Evolutionary conservation across 2,797 vertebrate genomes (phyloP), one percentile per base, ranked within the genome.

Genomic region (Poeciliopsis presidionis): DNA sequence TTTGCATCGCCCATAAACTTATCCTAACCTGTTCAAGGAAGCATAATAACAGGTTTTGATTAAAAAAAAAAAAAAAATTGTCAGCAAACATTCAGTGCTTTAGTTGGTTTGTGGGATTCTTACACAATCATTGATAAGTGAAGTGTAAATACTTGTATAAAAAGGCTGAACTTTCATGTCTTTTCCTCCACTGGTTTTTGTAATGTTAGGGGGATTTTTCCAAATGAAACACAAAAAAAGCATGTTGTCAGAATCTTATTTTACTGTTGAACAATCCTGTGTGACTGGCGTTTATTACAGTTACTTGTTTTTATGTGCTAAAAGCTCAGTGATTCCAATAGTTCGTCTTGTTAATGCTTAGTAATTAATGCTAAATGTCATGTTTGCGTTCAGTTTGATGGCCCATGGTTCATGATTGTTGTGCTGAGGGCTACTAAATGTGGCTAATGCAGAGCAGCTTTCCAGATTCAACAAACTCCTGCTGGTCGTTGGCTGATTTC

Each of bases 401-500:
- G 65, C 3, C 39, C 1, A 33, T 33, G 30, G 39, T 69, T 69
- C 4, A n/a, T 43, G 39, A 7, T 25, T 20, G 36, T 41, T 41
- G 20, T 25, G 20, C 33, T 39, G 20, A 67, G 18, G 61, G 39
- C 63, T 45, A 2, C 11, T 28, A n/a, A 45, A 14, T 11, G 12
- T 70, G 16, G 13, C 43, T 70, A 14, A 70, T 45, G 28, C 67
- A 70, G 67, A 46, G 41, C 25, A 70, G 43, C 12, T 46, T 46
- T 69, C 39, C n/a, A 41, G 20, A 69, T 11, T n/a, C 16, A 73
- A 49, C 46, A 46, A 16, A 36, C 39, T 7, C 72, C 53, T 57
- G 41, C 11, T 36, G 46, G 43, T 83, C 57, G 30, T 73, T n/a
- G 55, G 83, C 74, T 25, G 80, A 25, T 75, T 65, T 53, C 20